Evolutionary conservation across 2,113 vertebrate genomes (phyloP).

Genomic region (Syngnathus scovelli): DNA sequence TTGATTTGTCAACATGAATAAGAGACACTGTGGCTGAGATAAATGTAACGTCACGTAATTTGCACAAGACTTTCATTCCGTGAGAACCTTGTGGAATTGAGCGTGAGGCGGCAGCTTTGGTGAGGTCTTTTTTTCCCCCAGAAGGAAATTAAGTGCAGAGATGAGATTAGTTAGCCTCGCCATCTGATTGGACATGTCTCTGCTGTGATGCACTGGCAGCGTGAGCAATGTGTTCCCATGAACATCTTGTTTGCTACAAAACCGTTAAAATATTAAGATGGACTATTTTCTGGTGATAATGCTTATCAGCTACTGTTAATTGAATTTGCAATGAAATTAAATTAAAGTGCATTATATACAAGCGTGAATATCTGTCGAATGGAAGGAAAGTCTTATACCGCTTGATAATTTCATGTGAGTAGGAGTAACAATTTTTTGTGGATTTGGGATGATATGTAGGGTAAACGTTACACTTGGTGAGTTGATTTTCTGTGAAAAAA

Average conservation of each 20-base stretch:
- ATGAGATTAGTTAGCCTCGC: slow-evolving; percentile 51
- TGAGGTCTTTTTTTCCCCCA: slow-evolving; percentile 28
- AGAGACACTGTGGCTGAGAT: slow-evolving; percentile 21
- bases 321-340: not conserved
- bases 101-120: slow-evolving; percentile 33
- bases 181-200: slow-evolving; percentile 51
- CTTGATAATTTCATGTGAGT: too few species aligned
- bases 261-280: not conserved
- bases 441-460: too few species aligned
- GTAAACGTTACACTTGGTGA: too few species aligned
- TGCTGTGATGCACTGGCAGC: slow-evolving; percentile 36
- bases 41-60: slow-evolving; percentile 42
- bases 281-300: not conserved
- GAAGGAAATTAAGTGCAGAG: slow-evolving; percentile 50
- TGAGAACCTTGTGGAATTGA: slow-evolving; percentile 42
- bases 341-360: too few species aligned
- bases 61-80: slow-evolving; percentile 53
- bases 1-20: slow-evolving; percentile 39
- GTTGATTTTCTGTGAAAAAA: too few species aligned
- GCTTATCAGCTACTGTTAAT: not conserved
- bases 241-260: slow-evolving; percentile 9
- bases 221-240: not conserved
- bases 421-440: too few species aligned
- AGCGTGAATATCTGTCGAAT: too few species aligned
- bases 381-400: too few species aligned